Base-by-base conservation (phyloP, 1,140 invertebrate genomes). In the Scaptomyza graminum region DNA sequence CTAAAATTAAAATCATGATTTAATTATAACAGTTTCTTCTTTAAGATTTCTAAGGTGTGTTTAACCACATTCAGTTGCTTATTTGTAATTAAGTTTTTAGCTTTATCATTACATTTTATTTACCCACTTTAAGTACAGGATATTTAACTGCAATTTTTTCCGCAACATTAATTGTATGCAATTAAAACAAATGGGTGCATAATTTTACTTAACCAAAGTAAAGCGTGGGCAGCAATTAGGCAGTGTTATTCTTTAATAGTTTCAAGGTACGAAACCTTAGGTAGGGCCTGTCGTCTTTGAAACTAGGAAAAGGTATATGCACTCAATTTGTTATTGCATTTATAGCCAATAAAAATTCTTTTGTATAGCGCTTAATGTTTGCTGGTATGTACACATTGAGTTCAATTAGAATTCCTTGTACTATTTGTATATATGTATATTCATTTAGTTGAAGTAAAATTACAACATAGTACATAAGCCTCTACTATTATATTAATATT, bases 111-210 rank as follows among this genome's bases (percentile, higher is more conserved):
- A 15, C 3, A 12, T 37, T 6, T 25, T 7, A 22, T 2, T 22
- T 22, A 22, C 18, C 18, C 0, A 22, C 18, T 22, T 31, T 12
- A 13, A 9, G 37, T 22, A 49, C 43, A 47, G 43, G 57, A 44
- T 37, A 60, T 15, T 13, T 1, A n/a, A 31, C 18, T 22, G 16
- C 22, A 47, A 69, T 22, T 22, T 22, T 22, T 22, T 3, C 46
- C 37, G 50, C 22, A 16, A 34, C 66, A 68, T 51, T 62, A 62
- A 73, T 22, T 46, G 18, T 37, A 55, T 64, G 60, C 71, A 74
- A 76, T 70, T 74, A 43, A 31, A 46, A 46, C 71, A 74, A 77
- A 77, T 77, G 65, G 74, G 61, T 50, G 56, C 71, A 57, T 70
- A 61, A 70, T 64, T 64, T 55, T 39, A 55, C 55, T 49, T n/a